Percentiles rank a stretch among this genome's conserved stretches.
Evolutionary conservation across 2,113 vertebrate genomes (phyloP).

Genomic region (Bufo gargarizans): DNA sequence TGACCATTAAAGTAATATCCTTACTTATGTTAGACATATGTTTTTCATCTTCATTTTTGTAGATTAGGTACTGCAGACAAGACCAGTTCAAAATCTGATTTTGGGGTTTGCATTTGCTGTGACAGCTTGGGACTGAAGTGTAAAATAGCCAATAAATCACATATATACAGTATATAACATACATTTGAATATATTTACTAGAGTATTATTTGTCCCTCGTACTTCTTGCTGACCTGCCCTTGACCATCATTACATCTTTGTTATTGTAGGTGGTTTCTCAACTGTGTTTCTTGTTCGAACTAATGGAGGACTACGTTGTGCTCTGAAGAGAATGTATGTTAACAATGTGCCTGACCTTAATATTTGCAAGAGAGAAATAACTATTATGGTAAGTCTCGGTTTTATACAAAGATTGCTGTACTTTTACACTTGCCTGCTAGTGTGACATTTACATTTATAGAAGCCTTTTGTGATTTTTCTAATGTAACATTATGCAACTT

Average conservation of each 20-base stretch:
- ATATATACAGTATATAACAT: too few relatives aligned
- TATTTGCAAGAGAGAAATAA: slow-evolving; percentile 94
- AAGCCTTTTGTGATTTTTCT: too few relatives aligned
- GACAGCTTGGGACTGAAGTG: too few relatives aligned
- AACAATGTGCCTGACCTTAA: slow-evolving; percentile 91
- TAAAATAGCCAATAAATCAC: too few relatives aligned
- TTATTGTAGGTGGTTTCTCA: slow-evolving; percentile 89
- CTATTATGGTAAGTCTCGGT: slow-evolving; percentile 88
- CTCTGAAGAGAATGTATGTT: slow-evolving; percentile 95
- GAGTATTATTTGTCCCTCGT: not conserved
- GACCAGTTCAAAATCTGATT: not conserved
- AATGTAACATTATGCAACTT: too few relatives aligned
- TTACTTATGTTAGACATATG: too few relatives aligned
- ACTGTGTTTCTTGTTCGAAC: slow-evolving; percentile 94
- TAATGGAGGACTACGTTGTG: slow-evolving; percentile 84
- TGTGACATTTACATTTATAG: too few relatives aligned
- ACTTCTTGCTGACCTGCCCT: not conserved
- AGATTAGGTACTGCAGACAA: not conserved
- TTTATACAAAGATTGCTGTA: not conserved
- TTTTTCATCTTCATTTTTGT: too few relatives aligned
- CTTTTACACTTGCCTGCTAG: not conserved
- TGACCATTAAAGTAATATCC: too few relatives aligned
- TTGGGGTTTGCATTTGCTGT: not conserved
- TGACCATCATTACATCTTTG: not conserved
- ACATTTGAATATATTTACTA: not conserved